These are phyloP conservation scores for Euspilapteryx auroguttella DNA, from an alignment of 2,888 invertebrate species.

Conservation along the genomic window DNA sequence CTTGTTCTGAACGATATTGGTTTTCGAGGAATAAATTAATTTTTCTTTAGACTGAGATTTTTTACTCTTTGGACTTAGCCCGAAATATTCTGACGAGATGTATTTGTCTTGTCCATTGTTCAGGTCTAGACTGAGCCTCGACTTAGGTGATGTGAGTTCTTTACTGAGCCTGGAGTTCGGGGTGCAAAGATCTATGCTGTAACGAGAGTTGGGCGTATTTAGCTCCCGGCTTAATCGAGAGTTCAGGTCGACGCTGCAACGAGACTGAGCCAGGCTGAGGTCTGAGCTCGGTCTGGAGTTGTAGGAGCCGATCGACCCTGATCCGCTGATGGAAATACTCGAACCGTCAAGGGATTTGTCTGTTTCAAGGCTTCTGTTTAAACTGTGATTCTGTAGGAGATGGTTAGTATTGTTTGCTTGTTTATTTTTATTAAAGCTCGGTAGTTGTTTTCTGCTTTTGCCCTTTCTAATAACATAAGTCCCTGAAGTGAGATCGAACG, in stretches of 20 bases:
- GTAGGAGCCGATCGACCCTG: slow-evolving; percentile 58
- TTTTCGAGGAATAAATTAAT: slow-evolving; percentile 20
- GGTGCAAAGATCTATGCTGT: slow-evolving; percentile 68
- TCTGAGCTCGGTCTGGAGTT: slow-evolving; percentile 67
- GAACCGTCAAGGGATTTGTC: slow-evolving; percentile 52
- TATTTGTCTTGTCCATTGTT: slow-evolving; percentile 56
- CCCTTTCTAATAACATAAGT: slow-evolving; percentile 83
- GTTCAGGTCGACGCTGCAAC: slow-evolving; percentile 60
- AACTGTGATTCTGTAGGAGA: slow-evolving; percentile 43
- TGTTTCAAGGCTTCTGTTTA: slow-evolving; percentile 45
- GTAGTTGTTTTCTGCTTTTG: slow-evolving; percentile 68
- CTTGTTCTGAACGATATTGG: slow-evolving; percentile 35
- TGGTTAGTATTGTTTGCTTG: slow-evolving; percentile 38
- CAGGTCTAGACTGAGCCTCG: slow-evolving; percentile 63
- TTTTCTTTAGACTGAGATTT: slow-evolving; percentile 30
- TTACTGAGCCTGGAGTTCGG: slow-evolving; percentile 61
- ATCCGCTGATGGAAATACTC: slow-evolving; percentile 51
- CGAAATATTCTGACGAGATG: slow-evolving; percentile 42
- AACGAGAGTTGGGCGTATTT: slow-evolving; percentile 66
- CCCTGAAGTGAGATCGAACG: slow-evolving; percentile 53
- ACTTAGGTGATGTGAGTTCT: slow-evolving; percentile 63
- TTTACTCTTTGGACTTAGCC: slow-evolving; percentile 51
- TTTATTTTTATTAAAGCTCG: slow-evolving; percentile 57
- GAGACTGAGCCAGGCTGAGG: slow-evolving; percentile 60
- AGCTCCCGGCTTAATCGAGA: slow-evolving; percentile 60